These are phyloP conservation scores for Laticauda laticaudata DNA, from an alignment of 2,113 vertebrate genomes.

Conservation along the genomic window DNA sequence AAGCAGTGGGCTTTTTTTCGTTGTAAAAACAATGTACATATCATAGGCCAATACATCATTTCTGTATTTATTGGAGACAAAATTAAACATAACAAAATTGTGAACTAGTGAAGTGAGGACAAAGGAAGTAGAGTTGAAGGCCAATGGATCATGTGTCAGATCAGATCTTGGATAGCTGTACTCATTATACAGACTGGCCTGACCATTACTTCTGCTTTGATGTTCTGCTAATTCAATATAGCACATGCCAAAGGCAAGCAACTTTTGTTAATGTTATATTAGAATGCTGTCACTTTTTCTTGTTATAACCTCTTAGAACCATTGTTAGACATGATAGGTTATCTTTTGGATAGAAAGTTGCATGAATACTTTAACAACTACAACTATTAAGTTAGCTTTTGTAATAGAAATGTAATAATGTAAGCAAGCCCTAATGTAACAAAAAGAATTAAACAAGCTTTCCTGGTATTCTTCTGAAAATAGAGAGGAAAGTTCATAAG, in stretches of 20 bases:
- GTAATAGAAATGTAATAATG: not conserved
- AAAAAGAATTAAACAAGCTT: not conserved
- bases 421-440: not conserved
- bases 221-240: not conserved
- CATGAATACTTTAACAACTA: not conserved
- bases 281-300: not conserved
- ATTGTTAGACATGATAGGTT: not conserved
- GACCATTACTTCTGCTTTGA: not conserved
- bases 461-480: not conserved
- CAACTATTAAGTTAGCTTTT: not conserved
- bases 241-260: not conserved
- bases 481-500: not conserved
- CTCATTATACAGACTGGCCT: constrained; percentile 16
- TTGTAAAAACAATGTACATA: constrained; percentile 20
- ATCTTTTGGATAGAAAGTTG: not conserved
- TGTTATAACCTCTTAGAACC: constrained; percentile 10
- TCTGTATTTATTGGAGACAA: constrained; percentile 28
- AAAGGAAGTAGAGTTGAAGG: not conserved
- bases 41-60: constrained; percentile 29
- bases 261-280: not conserved
- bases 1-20: constrained; percentile 44
- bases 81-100: constrained; percentile 26
- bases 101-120: not conserved
- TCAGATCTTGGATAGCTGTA: not conserved
- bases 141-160: not conserved